A percentile compares a stretch with the other conserved stretches of the same genome.
Conservation (phyloP, 1,140 invertebrate genomes). For the Diprion similis region DNA sequence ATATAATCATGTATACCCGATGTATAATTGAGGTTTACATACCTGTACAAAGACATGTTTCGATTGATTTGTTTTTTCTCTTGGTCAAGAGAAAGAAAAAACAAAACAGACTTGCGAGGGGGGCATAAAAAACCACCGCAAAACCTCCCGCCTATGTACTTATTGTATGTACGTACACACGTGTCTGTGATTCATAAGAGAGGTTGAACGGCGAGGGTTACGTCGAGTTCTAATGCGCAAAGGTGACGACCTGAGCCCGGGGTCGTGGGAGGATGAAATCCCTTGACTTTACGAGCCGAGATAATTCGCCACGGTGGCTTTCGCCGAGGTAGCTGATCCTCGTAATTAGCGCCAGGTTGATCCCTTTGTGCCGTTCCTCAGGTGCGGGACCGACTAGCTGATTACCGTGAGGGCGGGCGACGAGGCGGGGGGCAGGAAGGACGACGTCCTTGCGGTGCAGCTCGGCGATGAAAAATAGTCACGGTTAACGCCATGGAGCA, state of each 20-base stretch:
- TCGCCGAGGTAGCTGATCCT: slow-evolving; percentile 12
- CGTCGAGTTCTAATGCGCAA: background rate
- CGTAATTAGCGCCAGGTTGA: slow-evolving; percentile 38
- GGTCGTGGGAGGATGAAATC: background rate
- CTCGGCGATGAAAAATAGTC: background rate
- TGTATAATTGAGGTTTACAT: too few relatives aligned
- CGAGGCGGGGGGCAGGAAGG: background rate
- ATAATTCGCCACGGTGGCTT: slow-evolving; percentile 31
- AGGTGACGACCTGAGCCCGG: background rate
- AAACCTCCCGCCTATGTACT: too few relatives aligned
- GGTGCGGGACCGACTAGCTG: slow-evolving; percentile 26
- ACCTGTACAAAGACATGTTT: too few relatives aligned
- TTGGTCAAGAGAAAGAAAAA: too few relatives aligned
- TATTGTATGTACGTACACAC: too few relatives aligned
- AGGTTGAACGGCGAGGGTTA: background rate
- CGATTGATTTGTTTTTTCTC: too few relatives aligned
- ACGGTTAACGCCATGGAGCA: background rate
- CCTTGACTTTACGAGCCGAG: background rate
- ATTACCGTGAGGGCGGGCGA: slow-evolving; percentile 16
- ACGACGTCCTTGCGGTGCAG: slow-evolving; percentile 11
- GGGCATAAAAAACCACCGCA: too few relatives aligned
- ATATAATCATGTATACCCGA: too few relatives aligned
- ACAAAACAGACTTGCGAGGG: too few relatives aligned
- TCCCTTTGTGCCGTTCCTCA: slow-evolving; percentile 29
- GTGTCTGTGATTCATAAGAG: too few relatives aligned